Base-by-base conservation (phyloP, 1,140 invertebrate genomes). In the Chironomus tepperi region DNA sequence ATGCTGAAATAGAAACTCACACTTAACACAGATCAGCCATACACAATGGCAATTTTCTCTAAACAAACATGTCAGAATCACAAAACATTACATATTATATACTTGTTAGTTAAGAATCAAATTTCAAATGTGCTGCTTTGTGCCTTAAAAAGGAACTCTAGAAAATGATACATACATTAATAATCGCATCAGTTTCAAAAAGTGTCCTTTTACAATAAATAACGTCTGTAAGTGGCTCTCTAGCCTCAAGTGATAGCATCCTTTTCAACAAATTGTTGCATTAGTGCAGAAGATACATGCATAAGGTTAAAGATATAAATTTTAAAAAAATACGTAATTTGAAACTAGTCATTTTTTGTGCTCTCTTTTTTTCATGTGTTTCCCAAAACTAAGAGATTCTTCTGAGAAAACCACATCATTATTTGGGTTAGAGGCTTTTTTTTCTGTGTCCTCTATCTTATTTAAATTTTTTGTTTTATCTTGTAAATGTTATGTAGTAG, bases 141-240 rank as follows among this genome's bases (percentile, higher is more conserved):
- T 34, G 24, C 2, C 47, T 57, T 15, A 57, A 57, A 57, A 57
- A 57, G 47, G 47, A 57, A 57, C 47, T 57, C 12, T 12, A 8
- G 5, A 34, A 34, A 57, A 12, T 57, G 47, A 57, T 57, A 57
- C 12, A 47, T 47, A 47, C 43, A 57, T 57, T 57, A 57, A 57
- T 57, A 57, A 57, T 57, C 47, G 47, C 47, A 57, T 57, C 47
- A 57, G 47, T 57, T 57, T 57, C 47, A 57, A 57, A 57, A 57
- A 57, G 47, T 57, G 47, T 57, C 47, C 47, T 57, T 57, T 57
- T 57, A 57, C 47, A 57, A n/a, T 15, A 57, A 57, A 57, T 57
- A 57, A n/a, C n/a, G 47, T 12, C 47, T 57, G 12, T 57, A 12
- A n/a, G 3, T 57, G 3, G 12, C 47, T 57, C 47, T 15, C 47